Percentiles rank a stretch among this genome's conserved stretches.
These are phyloP conservation scores for Vimba vimba DNA, from an alignment of 2,113 vertebrate species.

Conservation along the genomic window DNA sequence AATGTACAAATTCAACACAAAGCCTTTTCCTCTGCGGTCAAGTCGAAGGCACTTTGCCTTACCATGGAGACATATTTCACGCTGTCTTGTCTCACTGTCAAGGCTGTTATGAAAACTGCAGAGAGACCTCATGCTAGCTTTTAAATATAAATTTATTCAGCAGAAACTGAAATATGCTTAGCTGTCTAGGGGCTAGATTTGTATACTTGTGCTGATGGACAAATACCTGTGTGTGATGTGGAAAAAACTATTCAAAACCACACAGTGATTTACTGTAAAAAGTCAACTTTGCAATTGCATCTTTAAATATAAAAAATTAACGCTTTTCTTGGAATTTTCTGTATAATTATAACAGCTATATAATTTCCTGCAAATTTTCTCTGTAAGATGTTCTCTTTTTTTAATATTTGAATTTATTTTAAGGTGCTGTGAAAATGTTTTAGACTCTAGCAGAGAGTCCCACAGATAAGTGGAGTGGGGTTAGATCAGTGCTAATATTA, in stretches of 20 bases:
- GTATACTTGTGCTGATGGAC: not conserved
- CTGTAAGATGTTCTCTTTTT: not conserved
- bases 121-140: not conserved
- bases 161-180: not conserved
- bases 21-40: not conserved
- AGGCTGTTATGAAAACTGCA: not conserved
- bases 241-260: not conserved
- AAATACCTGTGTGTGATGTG: not conserved
- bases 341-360: not conserved
- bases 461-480: not conserved
- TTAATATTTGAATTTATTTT: not conserved
- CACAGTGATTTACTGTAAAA: not conserved
- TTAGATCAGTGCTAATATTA: slow-evolving; percentile 39
- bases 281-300: not conserved
- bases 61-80: not conserved
- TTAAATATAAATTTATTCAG: not conserved
- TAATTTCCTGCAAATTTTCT: not conserved
- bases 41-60: not conserved
- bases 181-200: not conserved
- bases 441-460: not conserved
- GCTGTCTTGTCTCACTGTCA: not conserved
- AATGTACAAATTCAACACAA: slow-evolving; percentile 31
- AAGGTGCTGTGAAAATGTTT: not conserved
- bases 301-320: not conserved
- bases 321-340: not conserved